Percentiles rank a stretch among this genome's conserved stretches.
These are phyloP conservation scores for Athetis lepigone DNA, from an alignment of 2,888 invertebrate species.

Conservation along the genomic window DNA sequence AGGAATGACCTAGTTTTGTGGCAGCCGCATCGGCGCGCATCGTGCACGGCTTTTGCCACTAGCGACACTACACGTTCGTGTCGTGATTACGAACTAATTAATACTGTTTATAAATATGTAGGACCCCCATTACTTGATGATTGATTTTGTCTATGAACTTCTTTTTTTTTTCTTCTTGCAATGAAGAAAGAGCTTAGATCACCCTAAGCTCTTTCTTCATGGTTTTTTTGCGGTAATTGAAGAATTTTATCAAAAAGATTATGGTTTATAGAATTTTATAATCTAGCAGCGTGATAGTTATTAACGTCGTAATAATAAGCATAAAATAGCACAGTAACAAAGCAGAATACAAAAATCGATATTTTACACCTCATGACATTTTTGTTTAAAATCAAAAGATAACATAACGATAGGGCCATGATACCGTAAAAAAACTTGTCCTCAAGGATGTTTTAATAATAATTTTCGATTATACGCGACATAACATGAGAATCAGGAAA, in stretches of 20 bases:
- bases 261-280: too few species aligned
- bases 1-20: conserved; percentile 65
- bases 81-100: conserved; percentile 60
- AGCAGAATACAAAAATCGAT: neutral
- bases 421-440: neutral
- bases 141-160: conserved; percentile 3
- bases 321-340: conserved; percentile 17
- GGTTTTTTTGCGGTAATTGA: too few species aligned
- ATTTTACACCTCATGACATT: conserved; percentile 12
- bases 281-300: neutral
- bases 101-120: conserved; percentile 36
- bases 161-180: neutral
- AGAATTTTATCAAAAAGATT: too few species aligned
- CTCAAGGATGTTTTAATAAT: neutral
- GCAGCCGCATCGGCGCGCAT: conserved; percentile 66
- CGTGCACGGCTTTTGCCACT: conserved; percentile 52
- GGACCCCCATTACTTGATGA: neutral
- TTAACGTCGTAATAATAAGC: neutral
- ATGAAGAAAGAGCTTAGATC: too few species aligned
- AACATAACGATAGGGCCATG: neutral
- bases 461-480: conserved; percentile 11
- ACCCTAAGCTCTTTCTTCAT: too few species aligned
- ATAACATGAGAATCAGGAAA: conserved; percentile 10
- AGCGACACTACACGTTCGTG: conserved; percentile 57
- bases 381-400: conserved; percentile 8